Evolutionary conservation across 2,888 invertebrate genomes (phyloP).

Genomic region (Aquatica leii): DNA sequence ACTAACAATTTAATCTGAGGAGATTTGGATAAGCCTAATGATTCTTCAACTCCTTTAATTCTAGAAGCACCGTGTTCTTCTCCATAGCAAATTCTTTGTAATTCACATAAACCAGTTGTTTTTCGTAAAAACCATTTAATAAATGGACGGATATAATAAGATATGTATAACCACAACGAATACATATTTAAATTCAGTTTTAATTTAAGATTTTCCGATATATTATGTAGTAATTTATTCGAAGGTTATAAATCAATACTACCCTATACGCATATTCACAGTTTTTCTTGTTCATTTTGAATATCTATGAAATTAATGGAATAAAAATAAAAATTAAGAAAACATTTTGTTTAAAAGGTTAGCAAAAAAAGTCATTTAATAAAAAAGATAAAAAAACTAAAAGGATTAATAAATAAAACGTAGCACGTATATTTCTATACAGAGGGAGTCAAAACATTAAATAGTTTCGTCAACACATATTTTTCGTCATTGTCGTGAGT

Average conservation of each 20-base stretch:
- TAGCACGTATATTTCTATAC: too few species aligned
- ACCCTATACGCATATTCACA: neutral
- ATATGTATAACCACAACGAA: conserved; percentile 61
- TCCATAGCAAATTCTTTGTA: conserved; percentile 92
- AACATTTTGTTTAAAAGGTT: too few species aligned
- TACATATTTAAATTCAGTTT: conserved; percentile 40
- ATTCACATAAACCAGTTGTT: conserved; percentile 88
- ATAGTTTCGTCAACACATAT: too few species aligned
- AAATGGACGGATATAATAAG: conserved; percentile 81
- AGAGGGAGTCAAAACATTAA: too few species aligned
- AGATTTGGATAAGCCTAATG: conserved; percentile 74
- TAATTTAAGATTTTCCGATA: neutral
- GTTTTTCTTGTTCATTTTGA: too few species aligned
- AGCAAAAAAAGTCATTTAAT: too few species aligned
- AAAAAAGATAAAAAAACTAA: too few species aligned
- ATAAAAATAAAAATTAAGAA: too few species aligned
- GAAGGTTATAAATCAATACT: neutral
- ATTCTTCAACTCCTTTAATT: conserved; percentile 76
- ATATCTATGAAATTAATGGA: too few species aligned
- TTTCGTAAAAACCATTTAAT: conserved; percentile 89
- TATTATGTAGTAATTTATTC: too few species aligned
- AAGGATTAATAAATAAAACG: too few species aligned
- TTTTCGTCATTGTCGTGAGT: too few species aligned
- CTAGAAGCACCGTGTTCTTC: conserved; percentile 76
- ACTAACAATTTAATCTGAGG: conserved; percentile 73